Conservation (phyloP, 2,888 invertebrate species). For the Yponomeuta cagnagella region DNA sequence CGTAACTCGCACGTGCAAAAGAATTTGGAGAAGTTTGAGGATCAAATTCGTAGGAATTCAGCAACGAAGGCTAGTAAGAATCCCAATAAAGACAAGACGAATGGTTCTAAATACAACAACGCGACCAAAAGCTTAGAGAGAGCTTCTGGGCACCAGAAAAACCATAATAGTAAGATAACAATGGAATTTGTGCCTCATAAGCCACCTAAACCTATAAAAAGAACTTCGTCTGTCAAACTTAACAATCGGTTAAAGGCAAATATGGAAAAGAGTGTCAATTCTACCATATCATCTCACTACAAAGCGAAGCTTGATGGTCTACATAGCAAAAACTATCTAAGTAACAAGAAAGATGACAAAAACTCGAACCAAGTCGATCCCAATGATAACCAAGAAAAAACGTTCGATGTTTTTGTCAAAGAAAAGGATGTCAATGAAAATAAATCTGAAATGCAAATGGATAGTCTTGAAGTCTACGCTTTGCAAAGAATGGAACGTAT, state of each 20-base stretch:
- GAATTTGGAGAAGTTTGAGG: conserved; percentile 78
- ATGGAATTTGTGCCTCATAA: conserved; percentile 81
- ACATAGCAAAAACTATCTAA: conserved; percentile 61
- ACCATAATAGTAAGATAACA: conserved; percentile 60
- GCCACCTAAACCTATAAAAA: conserved; percentile 82
- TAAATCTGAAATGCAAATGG: conserved; percentile 78
- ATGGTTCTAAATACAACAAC: conserved; percentile 56
- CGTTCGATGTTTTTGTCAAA: conserved; percentile 77
- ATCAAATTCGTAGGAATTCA: conserved; percentile 62
- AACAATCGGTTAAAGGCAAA: conserved; percentile 69
- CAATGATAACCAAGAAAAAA: conserved; percentile 64
- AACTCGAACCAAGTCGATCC: conserved; percentile 50
- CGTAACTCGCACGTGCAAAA: conserved; percentile 69
- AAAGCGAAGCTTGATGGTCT: conserved; percentile 70
- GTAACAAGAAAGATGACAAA: conserved; percentile 52
- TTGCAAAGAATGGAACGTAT: conserved; percentile 61
- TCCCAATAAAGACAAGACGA: conserved; percentile 63
- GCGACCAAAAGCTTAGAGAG: conserved; percentile 67
- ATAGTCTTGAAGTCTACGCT: conserved; percentile 75
- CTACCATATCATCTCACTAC: conserved; percentile 68
- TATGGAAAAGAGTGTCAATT: conserved; percentile 59
- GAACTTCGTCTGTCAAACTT: conserved; percentile 79
- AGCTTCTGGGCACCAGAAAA: conserved; percentile 54
- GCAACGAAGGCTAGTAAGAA: conserved; percentile 60
- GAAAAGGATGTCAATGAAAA: conserved; percentile 77